phyloP scores from a whole-genome alignment of 2,113 vertebrate species.

The Tachysurus fulvidraco region DNA sequence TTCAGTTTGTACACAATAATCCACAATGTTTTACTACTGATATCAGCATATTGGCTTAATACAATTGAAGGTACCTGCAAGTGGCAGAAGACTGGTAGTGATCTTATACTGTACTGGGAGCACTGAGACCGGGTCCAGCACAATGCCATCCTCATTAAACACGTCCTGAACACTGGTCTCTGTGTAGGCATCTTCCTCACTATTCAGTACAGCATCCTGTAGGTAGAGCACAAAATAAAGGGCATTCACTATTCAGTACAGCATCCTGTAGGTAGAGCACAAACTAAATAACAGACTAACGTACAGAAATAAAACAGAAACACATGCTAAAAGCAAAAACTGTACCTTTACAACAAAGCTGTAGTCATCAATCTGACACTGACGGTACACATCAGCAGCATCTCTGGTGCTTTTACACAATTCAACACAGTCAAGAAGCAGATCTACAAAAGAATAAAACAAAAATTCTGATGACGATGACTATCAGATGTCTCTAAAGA shows the following conservation, averaged over 20 bases:
- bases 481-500: not conserved
- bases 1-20: not conserved
- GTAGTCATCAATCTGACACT: constrained; percentile 91
- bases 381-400: constrained; percentile 86
- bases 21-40: not conserved
- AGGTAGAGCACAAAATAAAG: not conserved
- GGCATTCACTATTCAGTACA: constrained; percentile 69
- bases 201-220: constrained; percentile 70
- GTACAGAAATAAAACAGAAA: not conserved
- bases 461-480: not conserved
- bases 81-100: constrained; percentile 79
- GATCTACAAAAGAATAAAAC: constrained; percentile 70
- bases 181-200: constrained; percentile 79
- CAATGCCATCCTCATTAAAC: constrained; percentile 92
- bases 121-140: constrained; percentile 82
- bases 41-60: not conserved
- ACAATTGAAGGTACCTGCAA: constrained; percentile 68
- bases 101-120: constrained; percentile 89
- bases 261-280: constrained; percentile 59
- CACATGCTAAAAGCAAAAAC: not conserved
- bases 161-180: constrained; percentile 85
- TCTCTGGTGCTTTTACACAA: constrained; percentile 86
- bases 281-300: too few species aligned
- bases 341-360: constrained; percentile 84
- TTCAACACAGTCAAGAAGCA: constrained; percentile 87